A percentile compares a stretch with the other conserved stretches of the same genome.
These are phyloP conservation scores for Parapristionchus giblindavisi DNA, from an alignment of 2,888 invertebrate genomes.

Conservation along the genomic window DNA sequence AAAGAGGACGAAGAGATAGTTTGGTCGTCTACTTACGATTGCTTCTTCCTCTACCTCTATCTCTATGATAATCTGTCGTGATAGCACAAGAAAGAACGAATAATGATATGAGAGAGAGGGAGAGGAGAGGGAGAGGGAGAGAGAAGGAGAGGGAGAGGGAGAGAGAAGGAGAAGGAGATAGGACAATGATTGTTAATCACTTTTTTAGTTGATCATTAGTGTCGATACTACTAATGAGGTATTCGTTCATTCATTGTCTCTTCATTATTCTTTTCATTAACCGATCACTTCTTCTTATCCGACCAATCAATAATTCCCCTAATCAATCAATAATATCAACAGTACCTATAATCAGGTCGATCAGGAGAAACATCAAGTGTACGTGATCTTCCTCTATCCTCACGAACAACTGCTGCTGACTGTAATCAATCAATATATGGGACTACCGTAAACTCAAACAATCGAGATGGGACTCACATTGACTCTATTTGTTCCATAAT, in stretches of 20 bases:
- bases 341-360: slow-evolving; percentile 27
- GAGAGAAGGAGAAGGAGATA: neutral
- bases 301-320: neutral
- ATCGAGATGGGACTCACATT: slow-evolving; percentile 26
- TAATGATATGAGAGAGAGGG: neutral
- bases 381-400: slow-evolving; percentile 33
- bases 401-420: slow-evolving; percentile 25
- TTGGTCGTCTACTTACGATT: slow-evolving; percentile 34
- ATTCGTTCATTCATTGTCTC: too few species aligned
- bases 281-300: neutral
- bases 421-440: slow-evolving; percentile 4
- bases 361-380: slow-evolving; percentile 32
- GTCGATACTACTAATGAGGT: neutral
- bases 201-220: too few species aligned
- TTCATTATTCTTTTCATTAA: neutral
- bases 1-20: slow-evolving; percentile 2
- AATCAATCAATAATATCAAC: neutral
- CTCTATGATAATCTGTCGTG: slow-evolving; percentile 22
- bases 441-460: neutral
- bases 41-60: slow-evolving; percentile 8
- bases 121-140: neutral
- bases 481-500: slow-evolving; percentile 6
- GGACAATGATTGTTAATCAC: too few species aligned
- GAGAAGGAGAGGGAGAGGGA: neutral
- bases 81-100: too few species aligned